These are phyloP conservation scores for Nemotelus pantherinus DNA, from an alignment of 2,888 invertebrate genomes.

Conservation along the genomic window DNA sequence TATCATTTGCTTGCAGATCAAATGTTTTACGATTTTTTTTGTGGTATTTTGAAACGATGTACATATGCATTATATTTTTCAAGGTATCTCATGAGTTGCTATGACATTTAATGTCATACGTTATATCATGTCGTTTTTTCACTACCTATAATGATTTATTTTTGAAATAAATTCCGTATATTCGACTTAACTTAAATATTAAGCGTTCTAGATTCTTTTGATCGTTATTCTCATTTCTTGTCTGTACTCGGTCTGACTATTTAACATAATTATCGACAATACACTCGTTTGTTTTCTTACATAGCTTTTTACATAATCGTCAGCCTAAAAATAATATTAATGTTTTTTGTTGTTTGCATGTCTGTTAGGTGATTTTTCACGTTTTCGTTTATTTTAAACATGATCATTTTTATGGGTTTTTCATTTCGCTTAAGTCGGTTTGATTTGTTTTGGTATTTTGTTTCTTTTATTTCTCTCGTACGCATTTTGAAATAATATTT, in stretches of 20 bases:
- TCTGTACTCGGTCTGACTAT: conserved; percentile 1
- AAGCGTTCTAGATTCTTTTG: conserved; percentile 42
- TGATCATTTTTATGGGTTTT: background rate
- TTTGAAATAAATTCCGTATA: conserved; percentile 39
- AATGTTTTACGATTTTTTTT: background rate
- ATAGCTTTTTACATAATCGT: conserved; percentile 32
- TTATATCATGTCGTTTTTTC: conserved; percentile 22
- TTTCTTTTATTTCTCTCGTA: conserved; percentile 17
- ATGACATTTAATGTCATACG: conserved; percentile 40
- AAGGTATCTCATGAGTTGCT: background rate
- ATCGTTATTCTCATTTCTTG: conserved; percentile 1
- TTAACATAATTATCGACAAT: background rate
- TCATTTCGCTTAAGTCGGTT: conserved; percentile 5
- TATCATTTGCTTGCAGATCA: background rate
- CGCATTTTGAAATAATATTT: conserved; percentile 19
- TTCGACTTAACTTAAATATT: conserved; percentile 47
- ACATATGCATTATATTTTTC: conserved; percentile 16
- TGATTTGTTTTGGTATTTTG: conserved; percentile 31
- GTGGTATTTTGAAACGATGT: background rate
- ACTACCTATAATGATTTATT: conserved; percentile 44
- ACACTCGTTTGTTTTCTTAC: background rate
- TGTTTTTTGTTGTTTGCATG: conserved; percentile 6
- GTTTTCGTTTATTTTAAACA: background rate
- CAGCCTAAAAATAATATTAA: conserved; percentile 18
- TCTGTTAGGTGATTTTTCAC: conserved; percentile 4